phyloP scores from a whole-genome alignment of 2,888 invertebrate genomes.

The Aelia acuminata region DNA sequence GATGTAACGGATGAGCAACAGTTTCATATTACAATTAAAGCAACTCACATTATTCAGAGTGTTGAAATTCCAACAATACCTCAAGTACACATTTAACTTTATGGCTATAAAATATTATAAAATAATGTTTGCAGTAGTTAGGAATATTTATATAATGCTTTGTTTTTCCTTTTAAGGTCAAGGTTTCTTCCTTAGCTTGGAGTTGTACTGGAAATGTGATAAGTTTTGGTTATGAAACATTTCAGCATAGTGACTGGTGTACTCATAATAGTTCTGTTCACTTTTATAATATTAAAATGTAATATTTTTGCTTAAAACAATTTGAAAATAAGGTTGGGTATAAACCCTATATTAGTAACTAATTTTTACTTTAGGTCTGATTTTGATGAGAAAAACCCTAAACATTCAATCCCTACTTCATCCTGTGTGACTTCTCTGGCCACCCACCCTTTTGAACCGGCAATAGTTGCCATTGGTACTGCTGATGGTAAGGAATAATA shows the following conservation, averaged over 20 bases:
- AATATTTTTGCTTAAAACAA: neutral
- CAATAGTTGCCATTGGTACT: conserved; percentile 66
- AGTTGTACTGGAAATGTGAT: conserved; percentile 67
- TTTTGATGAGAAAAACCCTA: conserved; percentile 61
- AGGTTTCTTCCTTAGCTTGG: conserved; percentile 66
- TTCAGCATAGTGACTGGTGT: conserved; percentile 66
- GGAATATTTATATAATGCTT: conserved; percentile 38
- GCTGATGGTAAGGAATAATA: conserved; percentile 48
- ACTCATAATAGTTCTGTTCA: conserved; percentile 65
- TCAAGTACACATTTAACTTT: conserved; percentile 36
- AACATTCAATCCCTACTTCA: conserved; percentile 62
- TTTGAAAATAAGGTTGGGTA: neutral
- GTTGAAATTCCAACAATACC: conserved; percentile 58
- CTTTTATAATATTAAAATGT: conserved; percentile 67
- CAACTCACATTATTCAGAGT: conserved; percentile 42
- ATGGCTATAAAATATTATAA: neutral
- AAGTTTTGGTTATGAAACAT: conserved; percentile 65
- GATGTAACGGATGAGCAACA: conserved; percentile 59
- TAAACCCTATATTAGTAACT: neutral
- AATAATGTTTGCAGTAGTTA: neutral
- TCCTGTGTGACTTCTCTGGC: conserved; percentile 66
- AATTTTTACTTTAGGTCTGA: conserved; percentile 58
- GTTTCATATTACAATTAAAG: neutral
- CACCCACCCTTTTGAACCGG: conserved; percentile 66
- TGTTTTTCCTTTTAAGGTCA: conserved; percentile 64